These are phyloP conservation scores for Sphenodon punctatus DNA, from an alignment of 2,797 vertebrate genomes.

Conservation along the genomic window DNA sequence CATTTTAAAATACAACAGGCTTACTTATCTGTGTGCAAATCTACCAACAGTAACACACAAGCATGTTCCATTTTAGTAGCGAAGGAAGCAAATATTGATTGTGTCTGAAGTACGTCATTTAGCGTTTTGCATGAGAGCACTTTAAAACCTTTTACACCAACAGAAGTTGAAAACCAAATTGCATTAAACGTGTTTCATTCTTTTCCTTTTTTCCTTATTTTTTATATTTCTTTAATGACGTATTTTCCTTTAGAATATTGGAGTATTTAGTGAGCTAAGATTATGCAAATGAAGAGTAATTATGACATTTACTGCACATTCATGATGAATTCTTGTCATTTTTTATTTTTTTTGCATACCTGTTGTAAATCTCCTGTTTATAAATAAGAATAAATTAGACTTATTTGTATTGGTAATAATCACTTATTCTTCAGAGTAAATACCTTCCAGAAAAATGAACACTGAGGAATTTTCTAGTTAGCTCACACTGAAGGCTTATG, in stretches of 20 bases:
- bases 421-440: constrained; percentile 7
- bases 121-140: constrained; percentile 56
- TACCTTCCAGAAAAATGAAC: background rate
- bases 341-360: constrained; percentile 15
- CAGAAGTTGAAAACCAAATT: constrained; percentile 42
- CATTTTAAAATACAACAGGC: constrained; percentile 46
- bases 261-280: background rate
- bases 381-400: constrained; percentile 29
- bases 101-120: constrained; percentile 66
- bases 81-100: constrained; percentile 70
- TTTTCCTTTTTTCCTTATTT: too few species aligned
- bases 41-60: constrained; percentile 30
- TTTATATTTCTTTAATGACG: constrained; percentile 2
- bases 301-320: constrained; percentile 21
- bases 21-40: constrained; percentile 13
- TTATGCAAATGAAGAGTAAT: constrained; percentile 40
- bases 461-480: background rate
- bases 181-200: constrained; percentile 40
- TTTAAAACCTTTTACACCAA: constrained; percentile 66
- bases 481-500: background rate
- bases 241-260: constrained; percentile 47
- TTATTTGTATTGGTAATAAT: constrained; percentile 19
- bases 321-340: constrained; percentile 19
- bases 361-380: background rate
- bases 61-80: constrained; percentile 48